phyloP scores from a whole-genome alignment of 2,113 vertebrate species.

The Coregonus clupeaformis region DNA sequence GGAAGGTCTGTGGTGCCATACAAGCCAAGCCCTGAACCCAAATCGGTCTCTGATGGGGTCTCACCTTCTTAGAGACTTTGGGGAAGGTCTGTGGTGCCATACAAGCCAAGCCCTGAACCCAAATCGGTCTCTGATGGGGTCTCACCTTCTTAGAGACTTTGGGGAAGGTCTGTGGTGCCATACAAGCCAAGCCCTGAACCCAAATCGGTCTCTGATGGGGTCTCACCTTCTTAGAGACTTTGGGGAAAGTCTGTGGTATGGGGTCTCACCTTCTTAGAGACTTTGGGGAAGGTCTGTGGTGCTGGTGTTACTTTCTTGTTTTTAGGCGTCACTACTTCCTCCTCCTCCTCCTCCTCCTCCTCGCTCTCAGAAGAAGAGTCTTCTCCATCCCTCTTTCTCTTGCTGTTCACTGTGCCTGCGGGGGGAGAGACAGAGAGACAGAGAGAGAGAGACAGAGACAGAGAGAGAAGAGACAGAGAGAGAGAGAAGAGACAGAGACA shows the following conservation, averaged over 20 bases:
- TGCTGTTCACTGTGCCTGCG: slow-evolving; percentile 54
- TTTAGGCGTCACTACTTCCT: slow-evolving; percentile 69
- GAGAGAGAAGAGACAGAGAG: not conserved
- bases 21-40: not conserved
- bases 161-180: no score
- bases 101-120: not conserved
- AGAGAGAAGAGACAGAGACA: not conserved
- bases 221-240: no score
- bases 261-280: no score
- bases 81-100: slow-evolving; percentile 87
- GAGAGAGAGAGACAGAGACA: no score
- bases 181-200: no score
- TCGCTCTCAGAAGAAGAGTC: slow-evolving; percentile 64
- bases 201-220: no score
- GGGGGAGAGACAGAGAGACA: not conserved
- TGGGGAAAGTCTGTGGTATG: no score
- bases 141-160: slow-evolving; percentile 85
- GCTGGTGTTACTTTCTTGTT: slow-evolving; percentile 80
- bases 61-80: slow-evolving; percentile 85
- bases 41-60: not conserved
- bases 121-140: not conserved
- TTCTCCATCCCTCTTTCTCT: slow-evolving; percentile 70
- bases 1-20: slow-evolving; percentile 82
- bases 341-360: slow-evolving; percentile 40
- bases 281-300: no score